A percentile compares a stretch with the other conserved stretches of the same genome.
Evolutionary conservation across 2,797 vertebrate species (phyloP).

Genomic region (Silurus lanzhouensis): DNA sequence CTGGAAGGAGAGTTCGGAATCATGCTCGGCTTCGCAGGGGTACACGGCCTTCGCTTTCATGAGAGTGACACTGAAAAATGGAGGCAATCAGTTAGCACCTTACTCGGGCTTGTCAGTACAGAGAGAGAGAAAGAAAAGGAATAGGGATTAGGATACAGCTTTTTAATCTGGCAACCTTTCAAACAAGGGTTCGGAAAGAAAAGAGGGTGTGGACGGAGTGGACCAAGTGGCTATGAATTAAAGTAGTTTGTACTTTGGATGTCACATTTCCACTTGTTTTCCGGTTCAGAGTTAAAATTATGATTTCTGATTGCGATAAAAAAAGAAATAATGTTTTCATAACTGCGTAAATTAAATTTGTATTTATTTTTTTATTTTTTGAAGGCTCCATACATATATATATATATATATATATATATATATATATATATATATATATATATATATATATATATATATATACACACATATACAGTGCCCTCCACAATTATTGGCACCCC

Average conservation of each 20-base stretch:
- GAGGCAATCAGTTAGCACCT: constrained; percentile 76
- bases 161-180: constrained; percentile 40
- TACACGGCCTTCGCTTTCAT: constrained; percentile 94
- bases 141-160: constrained; percentile 36
- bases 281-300: too few species aligned
- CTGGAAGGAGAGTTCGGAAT: constrained; percentile 95
- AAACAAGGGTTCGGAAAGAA: constrained; percentile 12
- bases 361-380: too few species aligned
- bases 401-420: too few species aligned
- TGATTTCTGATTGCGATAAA: too few species aligned
- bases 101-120: constrained; percentile 20
- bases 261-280: too few species aligned
- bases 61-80: constrained; percentile 79
- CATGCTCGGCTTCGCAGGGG: constrained; percentile 94
- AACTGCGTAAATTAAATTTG: too few species aligned
- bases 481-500: too few species aligned
- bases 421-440: too few species aligned
- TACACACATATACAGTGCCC: too few species aligned
- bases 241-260: not conserved
- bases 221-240: constrained; percentile 23
- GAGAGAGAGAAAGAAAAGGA: not conserved
- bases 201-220: not conserved
- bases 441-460: too few species aligned
- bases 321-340: too few species aligned
- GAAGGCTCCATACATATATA: too few species aligned